Conservation (phyloP, 2,888 invertebrate genomes). For the Metallyticus violacea region DNA sequence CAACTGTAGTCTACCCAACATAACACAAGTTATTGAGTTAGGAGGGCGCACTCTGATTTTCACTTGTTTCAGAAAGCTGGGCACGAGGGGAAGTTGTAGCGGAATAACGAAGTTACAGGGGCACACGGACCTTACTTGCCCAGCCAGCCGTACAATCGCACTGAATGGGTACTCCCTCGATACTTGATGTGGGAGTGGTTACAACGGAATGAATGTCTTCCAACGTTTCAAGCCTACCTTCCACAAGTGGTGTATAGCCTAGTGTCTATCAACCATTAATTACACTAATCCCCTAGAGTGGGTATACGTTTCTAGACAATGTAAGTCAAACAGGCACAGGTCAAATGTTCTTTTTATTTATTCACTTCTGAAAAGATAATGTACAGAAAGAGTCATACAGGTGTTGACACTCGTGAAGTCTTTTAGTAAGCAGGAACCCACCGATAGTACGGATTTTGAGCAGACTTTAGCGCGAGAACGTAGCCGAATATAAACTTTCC, state of each 20-base stretch:
- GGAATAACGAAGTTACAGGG: neutral
- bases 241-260: neutral
- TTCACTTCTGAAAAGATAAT: no score
- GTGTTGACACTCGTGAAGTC: no score
- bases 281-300: no score
- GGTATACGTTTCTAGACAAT: no score
- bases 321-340: no score
- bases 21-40: conserved; percentile 28
- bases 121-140: neutral
- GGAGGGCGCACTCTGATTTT: conserved; percentile 25
- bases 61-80: conserved; percentile 23
- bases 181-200: neutral
- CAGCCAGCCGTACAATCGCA: neutral
- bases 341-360: no score
- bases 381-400: no score
- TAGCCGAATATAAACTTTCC: no score
- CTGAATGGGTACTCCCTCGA: neutral
- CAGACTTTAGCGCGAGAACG: no score
- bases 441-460: no score
- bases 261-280: neutral
- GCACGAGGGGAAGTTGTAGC: neutral
- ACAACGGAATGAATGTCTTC: neutral
- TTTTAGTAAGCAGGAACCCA: no score
- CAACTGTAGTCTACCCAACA: neutral
- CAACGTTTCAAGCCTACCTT: neutral